phyloP scores from a whole-genome alignment of 2,797 vertebrate genomes.

The Coilia nasus region DNA sequence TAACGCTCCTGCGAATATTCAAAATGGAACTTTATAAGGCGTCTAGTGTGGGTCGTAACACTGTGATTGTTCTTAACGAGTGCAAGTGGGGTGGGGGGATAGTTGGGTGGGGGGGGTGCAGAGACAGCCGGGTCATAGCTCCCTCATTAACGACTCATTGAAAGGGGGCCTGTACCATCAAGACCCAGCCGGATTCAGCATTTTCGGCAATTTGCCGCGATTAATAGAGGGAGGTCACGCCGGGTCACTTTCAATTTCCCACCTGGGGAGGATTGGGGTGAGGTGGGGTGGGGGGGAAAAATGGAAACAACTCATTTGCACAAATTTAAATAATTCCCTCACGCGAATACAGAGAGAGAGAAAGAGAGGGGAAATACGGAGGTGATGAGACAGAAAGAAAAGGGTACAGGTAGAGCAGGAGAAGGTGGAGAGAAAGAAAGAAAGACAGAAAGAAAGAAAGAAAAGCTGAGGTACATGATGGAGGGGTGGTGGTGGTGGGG shows the following conservation, averaged over 20 bases:
- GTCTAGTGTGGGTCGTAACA: slow-evolving; percentile 83
- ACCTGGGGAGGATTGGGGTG: slow-evolving; percentile 74
- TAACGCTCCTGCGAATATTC: slow-evolving; percentile 71
- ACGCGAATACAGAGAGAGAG: slow-evolving; percentile 58
- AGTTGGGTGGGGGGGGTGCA: slow-evolving; percentile 63
- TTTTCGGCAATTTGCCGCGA: slow-evolving; percentile 94
- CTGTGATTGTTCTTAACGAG: slow-evolving; percentile 85
- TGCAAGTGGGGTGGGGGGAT: slow-evolving; percentile 51
- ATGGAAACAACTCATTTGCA: slow-evolving; percentile 99
- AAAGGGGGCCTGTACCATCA: slow-evolving; percentile 77
- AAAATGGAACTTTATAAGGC: slow-evolving; percentile 85
- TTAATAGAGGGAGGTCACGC: slow-evolving; percentile 97
- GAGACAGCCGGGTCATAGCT: slow-evolving; percentile 84
- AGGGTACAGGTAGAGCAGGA: slow-evolving; percentile 40
- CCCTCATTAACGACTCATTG: slow-evolving; percentile 89
- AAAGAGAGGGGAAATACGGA: slow-evolving; percentile 56
- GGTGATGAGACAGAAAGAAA: slow-evolving; percentile 53
- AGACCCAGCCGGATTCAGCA: slow-evolving; percentile 86
- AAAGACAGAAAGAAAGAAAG: slow-evolving; percentile 49
- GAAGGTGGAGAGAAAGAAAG: slow-evolving; percentile 56
- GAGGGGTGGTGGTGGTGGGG: slow-evolving; percentile 10
- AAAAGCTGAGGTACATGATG: slow-evolving; percentile 26
- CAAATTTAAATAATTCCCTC: slow-evolving; percentile 99
- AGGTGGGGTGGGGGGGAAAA: slow-evolving; percentile 73
- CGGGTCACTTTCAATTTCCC: slow-evolving; percentile 99